Conservation (phyloP, 2,797 vertebrate genomes). For the Chelidonichthys spinosus region DNA sequence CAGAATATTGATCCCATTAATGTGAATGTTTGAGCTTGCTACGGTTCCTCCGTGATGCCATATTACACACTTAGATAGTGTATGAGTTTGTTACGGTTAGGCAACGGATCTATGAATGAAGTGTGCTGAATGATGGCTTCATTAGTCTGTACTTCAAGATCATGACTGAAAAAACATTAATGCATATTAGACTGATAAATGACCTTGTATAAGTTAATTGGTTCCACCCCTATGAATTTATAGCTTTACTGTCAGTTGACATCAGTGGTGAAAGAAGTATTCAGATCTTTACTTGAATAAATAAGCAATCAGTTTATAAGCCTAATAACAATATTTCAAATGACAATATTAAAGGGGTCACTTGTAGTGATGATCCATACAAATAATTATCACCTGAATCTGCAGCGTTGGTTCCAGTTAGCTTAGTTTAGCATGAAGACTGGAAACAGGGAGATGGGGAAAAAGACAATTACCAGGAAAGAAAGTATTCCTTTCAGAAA, state of each 20-base stretch:
- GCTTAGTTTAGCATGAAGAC: too few species aligned
- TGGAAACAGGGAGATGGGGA: too few species aligned
- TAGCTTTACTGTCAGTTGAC: constrained; percentile 11
- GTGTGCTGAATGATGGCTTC: background rate
- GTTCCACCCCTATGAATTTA: constrained; percentile 1
- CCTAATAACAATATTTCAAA: background rate
- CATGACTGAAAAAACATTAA: background rate
- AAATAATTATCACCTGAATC: background rate
- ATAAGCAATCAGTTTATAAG: background rate
- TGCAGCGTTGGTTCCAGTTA: background rate
- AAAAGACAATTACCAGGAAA: too few species aligned
- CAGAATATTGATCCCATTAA: constrained; percentile 54
- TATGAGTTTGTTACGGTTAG: background rate
- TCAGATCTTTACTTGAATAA: background rate
- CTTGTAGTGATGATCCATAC: background rate
- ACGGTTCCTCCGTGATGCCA: constrained; percentile 23
- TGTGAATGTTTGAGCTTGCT: background rate
- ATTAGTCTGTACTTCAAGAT: background rate
- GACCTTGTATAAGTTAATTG: background rate
- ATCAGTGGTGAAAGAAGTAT: background rate
- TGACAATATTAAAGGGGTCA: background rate
- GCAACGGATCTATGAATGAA: background rate
- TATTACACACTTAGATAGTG: background rate
- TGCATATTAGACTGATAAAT: background rate
- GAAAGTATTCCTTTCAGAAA: too few species aligned